Base-by-base conservation (phyloP, 2,797 vertebrate genomes). In the Valencia hispanica region DNA sequence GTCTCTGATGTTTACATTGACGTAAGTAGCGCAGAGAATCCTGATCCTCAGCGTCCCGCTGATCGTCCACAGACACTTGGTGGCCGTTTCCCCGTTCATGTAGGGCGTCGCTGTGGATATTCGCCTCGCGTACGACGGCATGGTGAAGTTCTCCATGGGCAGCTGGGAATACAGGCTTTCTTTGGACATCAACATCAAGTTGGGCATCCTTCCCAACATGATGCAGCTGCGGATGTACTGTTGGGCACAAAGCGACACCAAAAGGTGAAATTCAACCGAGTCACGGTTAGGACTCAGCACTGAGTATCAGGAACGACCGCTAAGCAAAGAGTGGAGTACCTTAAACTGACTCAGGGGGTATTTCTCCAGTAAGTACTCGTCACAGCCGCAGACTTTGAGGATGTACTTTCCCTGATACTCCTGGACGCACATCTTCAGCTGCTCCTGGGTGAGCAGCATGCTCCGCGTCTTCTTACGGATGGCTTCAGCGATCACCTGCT, bases 321-420 rank as follows among this genome's bases (percentile, higher is more conserved):
- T 14, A n/a, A 41, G 50, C 43, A 50, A 36, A 70, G 72, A 79
- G 85, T 77, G 79, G 84, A 90, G 89, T 81, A 99, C 98, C 97
- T 99, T 99, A 94, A 99, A 99, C 84, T 99, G 98, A 95, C 98
- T 99, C 89, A 99, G 95, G 20, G 98, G 98, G 88, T 98, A 98
- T 88, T 99, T 99, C 95, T 99, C 98, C 93, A 99, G 93, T 89
- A 99, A 96, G 92, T 99, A 99, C 81, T 99, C 98, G 47, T 99
- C 98, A 83, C 98, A 99, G 91, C 98, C 98, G 63, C 98, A 99
- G 30, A 99, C 98, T 96, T 99, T 99, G 86, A 99, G 96, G 92
- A 99, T 99, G 84, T 99, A 99, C 87, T 99, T 99, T 86, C 98
- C 98, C 95, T 99, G 98, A 92, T 99, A 99, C 86, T 99, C 98